Percentiles rank a stretch among this genome's conserved stretches.
phyloP scores from a whole-genome alignment of 2,888 invertebrate species.

The Schizotus pectinicornis region DNA sequence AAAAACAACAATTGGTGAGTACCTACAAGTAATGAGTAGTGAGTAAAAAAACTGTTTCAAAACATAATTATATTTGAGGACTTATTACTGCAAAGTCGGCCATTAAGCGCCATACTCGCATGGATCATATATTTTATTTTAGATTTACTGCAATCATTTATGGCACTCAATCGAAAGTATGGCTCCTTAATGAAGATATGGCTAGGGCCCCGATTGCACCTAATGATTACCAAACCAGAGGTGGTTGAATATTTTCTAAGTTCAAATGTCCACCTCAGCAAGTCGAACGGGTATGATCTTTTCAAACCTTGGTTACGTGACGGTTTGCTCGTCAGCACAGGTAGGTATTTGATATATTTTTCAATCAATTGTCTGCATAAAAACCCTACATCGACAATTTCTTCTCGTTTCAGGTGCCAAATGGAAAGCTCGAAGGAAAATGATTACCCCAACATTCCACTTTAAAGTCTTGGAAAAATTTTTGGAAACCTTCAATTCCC shows the following conservation, averaged over 20 bases:
- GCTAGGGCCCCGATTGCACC: slow-evolving; percentile 38
- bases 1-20: slow-evolving; percentile 39
- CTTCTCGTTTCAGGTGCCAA: slow-evolving; percentile 36
- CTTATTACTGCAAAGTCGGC: neutral
- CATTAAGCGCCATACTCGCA: too few relatives aligned
- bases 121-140: slow-evolving; percentile 11
- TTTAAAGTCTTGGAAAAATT: slow-evolving; percentile 47
- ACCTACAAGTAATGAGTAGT: neutral
- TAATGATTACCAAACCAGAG: slow-evolving; percentile 44
- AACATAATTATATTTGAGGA: neutral
- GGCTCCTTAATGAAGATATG: slow-evolving; percentile 44
- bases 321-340: slow-evolving; percentile 42
- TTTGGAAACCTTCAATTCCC: slow-evolving; percentile 41
- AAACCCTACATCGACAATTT: neutral
- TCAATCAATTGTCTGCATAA: neutral
- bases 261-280: slow-evolving; percentile 40
- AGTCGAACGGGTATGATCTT: slow-evolving; percentile 45
- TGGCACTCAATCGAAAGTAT: slow-evolving; percentile 39
- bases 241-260: slow-evolving; percentile 40
- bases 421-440: slow-evolving; percentile 46
- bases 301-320: slow-evolving; percentile 48
- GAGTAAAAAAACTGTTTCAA: neutral
- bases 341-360: slow-evolving; percentile 26
- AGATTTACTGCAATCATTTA: slow-evolving; percentile 39
- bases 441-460: slow-evolving; percentile 49